Base-by-base conservation (phyloP, 2,797 vertebrate genomes). In the Petrocephalus schoutedeni region DNA sequence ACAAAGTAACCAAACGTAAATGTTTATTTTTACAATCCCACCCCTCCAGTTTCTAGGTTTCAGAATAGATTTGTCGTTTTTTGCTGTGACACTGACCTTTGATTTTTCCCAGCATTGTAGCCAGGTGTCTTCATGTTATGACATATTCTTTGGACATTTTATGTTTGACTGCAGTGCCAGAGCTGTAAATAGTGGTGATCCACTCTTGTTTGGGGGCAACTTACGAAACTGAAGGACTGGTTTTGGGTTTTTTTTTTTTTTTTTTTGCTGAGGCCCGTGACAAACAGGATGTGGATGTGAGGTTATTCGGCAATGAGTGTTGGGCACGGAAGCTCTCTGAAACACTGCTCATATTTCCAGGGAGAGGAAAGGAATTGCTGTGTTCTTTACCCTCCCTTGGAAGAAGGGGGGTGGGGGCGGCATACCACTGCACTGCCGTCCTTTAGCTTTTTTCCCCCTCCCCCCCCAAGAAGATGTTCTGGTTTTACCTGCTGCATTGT, bases 261-360 rank as follows among this genome's bases (percentile, higher is more conserved):
- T 89, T 90, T 91, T 88, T 88, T 90, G 89, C 87, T 87, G 91
- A 90, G 92, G 92, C 91, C 91, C 91, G 28, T 57, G 90, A 92
- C 92, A 92, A 93, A 93, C 90, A 93, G 93, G 94, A 95, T 94
- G 91, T 91, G 49, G 87, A 90, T 89, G 77, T 83, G 92, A 90
- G 88, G 88, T 90, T 92, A 91, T 90, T 91, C 87, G 89, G 89
- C 84, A 89, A 87, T 87, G n/a, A 71, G 61, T 54, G 80, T 88
- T 83, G 87, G 82, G 89, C 86, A 91, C 61, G 91, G 89, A 88
- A 86, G 88, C 51, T 8, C 28, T 77, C 90, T 89, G 67, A 90
- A 90, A 90, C 91, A 71, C 90, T 89, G 80, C 89, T 90, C 89
- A 89, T 90, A 89, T 91, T 92, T 90, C 87, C 90, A 36, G 82